Base-by-base conservation (phyloP, 2,888 invertebrate species). In the Drosophila setosimentum region DNA sequence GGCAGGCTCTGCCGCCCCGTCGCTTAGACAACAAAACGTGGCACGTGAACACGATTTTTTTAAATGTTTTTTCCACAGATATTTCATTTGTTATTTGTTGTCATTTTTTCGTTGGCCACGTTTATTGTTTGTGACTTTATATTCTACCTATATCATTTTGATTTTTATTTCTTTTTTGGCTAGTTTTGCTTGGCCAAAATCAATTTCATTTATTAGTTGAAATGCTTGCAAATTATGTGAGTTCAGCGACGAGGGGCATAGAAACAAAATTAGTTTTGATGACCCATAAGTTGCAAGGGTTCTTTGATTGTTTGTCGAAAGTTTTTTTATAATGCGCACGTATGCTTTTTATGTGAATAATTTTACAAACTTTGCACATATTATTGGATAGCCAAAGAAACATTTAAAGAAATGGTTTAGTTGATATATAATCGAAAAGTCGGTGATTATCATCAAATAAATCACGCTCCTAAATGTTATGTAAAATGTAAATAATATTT, bases 71-170 rank as follows among this genome's bases (percentile, higher is more conserved):
- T 49, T 67, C 33, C 24, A 48, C 61, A 42, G 48, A 63, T 63
- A 59, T 63, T 68, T 66, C 40, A 59, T 73, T 66, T 59, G 61
- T 62, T 63, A 30, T 68, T 66, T 71, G 40, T 81, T 61, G 64
- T 68, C 61, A 63, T 66, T 70, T 68, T 66, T 55, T 33, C 18
- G 67, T 67, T 71, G 72, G 70, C 74, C 87, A 83, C 89, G 82
- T 83, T 89, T 87, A 78, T 85, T 85, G 87, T 87, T 88, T 89
- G 91, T 51, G 78, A 84, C 82, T 78, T 84, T 73, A 83, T 78
- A 80, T 87, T 89, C 66, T 68, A 74, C 82, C 84, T 83, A 74
- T 71, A 61, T 77, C 66, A 81, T 77, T 70, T 70, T 76, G 80
- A 72, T 73, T 82, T 66, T 86, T 76, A 84, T 83, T 83, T 89